These are phyloP conservation scores for Platycheirus rosarum DNA, from an alignment of 2,888 invertebrate species.

Conservation along the genomic window DNA sequence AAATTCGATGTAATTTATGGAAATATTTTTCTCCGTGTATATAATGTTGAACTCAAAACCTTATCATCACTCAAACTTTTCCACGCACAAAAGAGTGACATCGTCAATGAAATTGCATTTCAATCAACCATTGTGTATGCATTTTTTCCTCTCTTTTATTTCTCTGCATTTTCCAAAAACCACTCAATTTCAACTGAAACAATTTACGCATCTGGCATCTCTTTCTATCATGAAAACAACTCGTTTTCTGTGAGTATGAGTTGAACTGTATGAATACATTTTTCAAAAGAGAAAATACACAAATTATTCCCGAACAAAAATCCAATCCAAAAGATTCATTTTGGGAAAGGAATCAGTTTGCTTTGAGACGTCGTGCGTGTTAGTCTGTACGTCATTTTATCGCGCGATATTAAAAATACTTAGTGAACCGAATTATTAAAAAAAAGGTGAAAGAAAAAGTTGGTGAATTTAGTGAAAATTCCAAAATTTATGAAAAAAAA, in stretches of 20 bases:
- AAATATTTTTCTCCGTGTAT: background rate
- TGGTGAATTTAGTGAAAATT: background rate
- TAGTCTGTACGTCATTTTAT: background rate
- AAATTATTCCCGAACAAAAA: constrained; percentile 27
- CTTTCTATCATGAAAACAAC: constrained; percentile 7
- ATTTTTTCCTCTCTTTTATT: no score
- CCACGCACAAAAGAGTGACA: background rate
- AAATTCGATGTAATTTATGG: no score
- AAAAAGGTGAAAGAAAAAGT: constrained; percentile 9
- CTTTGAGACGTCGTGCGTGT: constrained; percentile 70
- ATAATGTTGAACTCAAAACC: background rate
- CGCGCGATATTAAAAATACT: constrained; percentile 31
- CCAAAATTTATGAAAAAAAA: background rate
- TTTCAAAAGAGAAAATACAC: constrained; percentile 30
- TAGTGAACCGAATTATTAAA: background rate
- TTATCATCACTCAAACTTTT: constrained; percentile 16
- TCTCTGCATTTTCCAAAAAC: no score
- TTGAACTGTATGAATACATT: constrained; percentile 18
- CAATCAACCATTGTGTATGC: constrained; percentile 34
- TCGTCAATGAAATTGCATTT: background rate
- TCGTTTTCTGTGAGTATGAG: background rate
- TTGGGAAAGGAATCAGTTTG: constrained; percentile 61
- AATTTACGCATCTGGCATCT: constrained; percentile 13
- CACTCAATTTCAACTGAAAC: constrained; percentile 13
- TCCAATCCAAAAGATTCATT: constrained; percentile 59